Evolutionary conservation across 2,797 vertebrate species (phyloP).

Genomic region (Micropoecilia bifurca): DNA sequence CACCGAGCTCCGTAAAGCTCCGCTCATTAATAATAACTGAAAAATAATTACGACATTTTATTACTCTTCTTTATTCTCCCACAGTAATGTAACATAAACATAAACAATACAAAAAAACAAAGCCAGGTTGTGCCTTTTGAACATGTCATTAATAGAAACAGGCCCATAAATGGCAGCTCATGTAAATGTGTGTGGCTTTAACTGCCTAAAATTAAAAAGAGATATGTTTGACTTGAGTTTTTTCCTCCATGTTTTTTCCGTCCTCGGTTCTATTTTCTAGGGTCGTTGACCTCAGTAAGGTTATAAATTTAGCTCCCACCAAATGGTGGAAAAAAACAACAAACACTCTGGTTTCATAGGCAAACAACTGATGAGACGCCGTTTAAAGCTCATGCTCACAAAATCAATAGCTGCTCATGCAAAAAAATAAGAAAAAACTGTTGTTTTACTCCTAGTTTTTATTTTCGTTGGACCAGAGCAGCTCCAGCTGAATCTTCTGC

Average conservation of each 20-base stretch:
- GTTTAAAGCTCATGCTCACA: background rate
- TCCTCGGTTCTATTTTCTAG: background rate
- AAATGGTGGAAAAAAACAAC: background rate
- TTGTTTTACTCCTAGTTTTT: background rate
- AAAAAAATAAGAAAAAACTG: too few relatives aligned
- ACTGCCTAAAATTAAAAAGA: background rate
- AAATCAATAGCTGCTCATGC: background rate
- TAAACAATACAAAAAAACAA: background rate
- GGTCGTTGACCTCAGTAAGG: background rate
- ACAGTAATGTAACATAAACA: background rate
- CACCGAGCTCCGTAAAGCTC: background rate
- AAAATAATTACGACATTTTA: background rate
- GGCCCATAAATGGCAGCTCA: background rate
- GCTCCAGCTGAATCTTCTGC: background rate
- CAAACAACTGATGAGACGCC: background rate
- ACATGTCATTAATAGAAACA: background rate
- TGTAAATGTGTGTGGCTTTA: background rate
- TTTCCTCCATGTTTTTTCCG: background rate
- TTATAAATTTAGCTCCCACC: background rate
- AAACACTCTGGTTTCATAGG: background rate
- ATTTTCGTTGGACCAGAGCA: background rate
- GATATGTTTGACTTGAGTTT: background rate
- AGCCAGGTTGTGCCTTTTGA: background rate
- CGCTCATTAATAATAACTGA: background rate
- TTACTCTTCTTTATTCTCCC: background rate